These are phyloP conservation scores for Phthorimaea operculella DNA, from an alignment of 1,140 invertebrate genomes.

Conservation along the genomic window DNA sequence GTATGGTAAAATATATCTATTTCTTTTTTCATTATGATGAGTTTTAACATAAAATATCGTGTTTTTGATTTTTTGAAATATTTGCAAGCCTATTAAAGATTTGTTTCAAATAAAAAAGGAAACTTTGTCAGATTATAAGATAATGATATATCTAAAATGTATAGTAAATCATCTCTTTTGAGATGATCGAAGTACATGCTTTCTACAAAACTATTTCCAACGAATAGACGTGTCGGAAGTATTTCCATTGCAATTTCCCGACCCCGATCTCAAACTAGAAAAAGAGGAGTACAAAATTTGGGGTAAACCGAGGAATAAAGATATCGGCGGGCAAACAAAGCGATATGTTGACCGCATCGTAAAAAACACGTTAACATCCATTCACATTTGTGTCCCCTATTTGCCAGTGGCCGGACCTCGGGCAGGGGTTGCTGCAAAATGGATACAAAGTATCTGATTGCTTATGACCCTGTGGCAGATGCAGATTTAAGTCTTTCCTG, in stretches of 20 bases:
- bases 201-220: too few relatives aligned
- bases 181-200: too few relatives aligned
- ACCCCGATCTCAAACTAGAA: background rate
- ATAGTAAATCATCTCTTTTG: too few relatives aligned
- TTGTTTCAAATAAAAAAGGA: too few relatives aligned
- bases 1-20: too few relatives aligned
- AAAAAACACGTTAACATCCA: conserved; percentile 68
- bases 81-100: too few relatives aligned
- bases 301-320: conserved; percentile 47
- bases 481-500: background rate
- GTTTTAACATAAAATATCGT: too few relatives aligned
- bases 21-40: too few relatives aligned
- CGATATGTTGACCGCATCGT: conserved; percentile 59
- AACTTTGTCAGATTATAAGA: too few relatives aligned
- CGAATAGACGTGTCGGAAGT: too few relatives aligned
- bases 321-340: conserved; percentile 60
- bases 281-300: conserved; percentile 13
- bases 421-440: conserved; percentile 16
- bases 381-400: conserved; percentile 63
- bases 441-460: conserved; percentile 61
- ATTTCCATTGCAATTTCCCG: background rate
- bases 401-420: conserved; percentile 46
- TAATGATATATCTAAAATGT: too few relatives aligned
- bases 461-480: background rate
- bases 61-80: too few relatives aligned